These are phyloP conservation scores for Lamproptera curius DNA, from an alignment of 2,888 invertebrate species.

Conservation along the genomic window DNA sequence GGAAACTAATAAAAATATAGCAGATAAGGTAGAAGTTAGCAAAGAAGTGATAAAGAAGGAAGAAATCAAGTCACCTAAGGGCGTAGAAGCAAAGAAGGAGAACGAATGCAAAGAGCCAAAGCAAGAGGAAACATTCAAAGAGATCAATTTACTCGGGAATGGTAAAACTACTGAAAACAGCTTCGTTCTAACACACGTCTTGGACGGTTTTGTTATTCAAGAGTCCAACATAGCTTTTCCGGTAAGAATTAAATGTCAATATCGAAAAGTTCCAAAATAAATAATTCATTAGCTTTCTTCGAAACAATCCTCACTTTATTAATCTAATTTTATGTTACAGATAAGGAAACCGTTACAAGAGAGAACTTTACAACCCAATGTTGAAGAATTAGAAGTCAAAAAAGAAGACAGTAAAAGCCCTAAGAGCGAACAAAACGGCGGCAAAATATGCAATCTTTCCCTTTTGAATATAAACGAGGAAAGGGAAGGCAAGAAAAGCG, in stretches of 20 bases:
- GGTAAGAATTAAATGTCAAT: constrained; percentile 42
- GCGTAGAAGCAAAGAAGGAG: constrained; percentile 26
- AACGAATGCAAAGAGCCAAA: constrained; percentile 31
- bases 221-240: constrained; percentile 69
- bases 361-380: constrained; percentile 33
- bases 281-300: too few relatives aligned
- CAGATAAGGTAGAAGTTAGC: constrained; percentile 17
- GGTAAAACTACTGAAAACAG: constrained; percentile 31
- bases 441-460: constrained; percentile 34
- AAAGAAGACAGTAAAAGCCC: constrained; percentile 25
- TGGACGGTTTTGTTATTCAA: constrained; percentile 68
- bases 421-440: constrained; percentile 24
- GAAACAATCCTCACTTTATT: too few relatives aligned
- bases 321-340: constrained; percentile 32
- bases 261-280: too few relatives aligned
- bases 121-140: constrained; percentile 19
- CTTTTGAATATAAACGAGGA: constrained; percentile 36
- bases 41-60: constrained; percentile 21
- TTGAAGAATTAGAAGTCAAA: constrained; percentile 23
- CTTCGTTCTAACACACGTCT: constrained; percentile 57
- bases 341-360: constrained; percentile 55
- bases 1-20: constrained; percentile 1
- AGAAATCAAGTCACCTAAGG: constrained; percentile 22
- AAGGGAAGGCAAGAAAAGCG: constrained; percentile 28
- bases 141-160: constrained; percentile 23